Evolutionary conservation across 2,797 vertebrate genomes (phyloP).

Genomic region (Pteropus rufus): DNA sequence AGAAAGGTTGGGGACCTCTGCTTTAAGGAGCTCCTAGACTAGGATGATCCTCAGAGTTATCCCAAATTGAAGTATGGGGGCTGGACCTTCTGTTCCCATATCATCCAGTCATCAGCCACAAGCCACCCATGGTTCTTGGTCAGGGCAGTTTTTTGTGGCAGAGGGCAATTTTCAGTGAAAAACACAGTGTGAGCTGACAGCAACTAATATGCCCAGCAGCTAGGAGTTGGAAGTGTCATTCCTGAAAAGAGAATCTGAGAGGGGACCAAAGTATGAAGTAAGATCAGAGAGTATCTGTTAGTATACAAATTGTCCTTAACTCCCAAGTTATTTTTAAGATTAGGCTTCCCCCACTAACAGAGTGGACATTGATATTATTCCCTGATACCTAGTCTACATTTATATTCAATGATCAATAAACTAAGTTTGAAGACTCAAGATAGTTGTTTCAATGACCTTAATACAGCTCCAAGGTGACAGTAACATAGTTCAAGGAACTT

Average conservation of each 20-base stretch:
- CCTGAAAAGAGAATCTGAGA: not conserved
- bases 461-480: not conserved
- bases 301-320: not conserved
- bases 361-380: not conserved
- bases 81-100: not conserved
- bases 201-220: not conserved
- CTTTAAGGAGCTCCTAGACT: not conserved
- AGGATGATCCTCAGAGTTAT: not conserved
- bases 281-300: not conserved
- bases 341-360: not conserved
- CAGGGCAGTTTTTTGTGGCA: not conserved
- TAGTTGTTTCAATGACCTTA: not conserved
- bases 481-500: not conserved
- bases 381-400: not conserved
- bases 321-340: conserved; percentile 10
- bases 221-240: not conserved
- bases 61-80: not conserved
- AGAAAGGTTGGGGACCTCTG: too few species aligned
- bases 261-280: not conserved
- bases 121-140: not conserved
- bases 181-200: not conserved
- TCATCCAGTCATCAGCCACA: not conserved
- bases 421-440: conserved; percentile 14
- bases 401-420: conserved; percentile 29
- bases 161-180: not conserved